phyloP scores from a whole-genome alignment of 2,888 invertebrate species.

The Atherix ibis region DNA sequence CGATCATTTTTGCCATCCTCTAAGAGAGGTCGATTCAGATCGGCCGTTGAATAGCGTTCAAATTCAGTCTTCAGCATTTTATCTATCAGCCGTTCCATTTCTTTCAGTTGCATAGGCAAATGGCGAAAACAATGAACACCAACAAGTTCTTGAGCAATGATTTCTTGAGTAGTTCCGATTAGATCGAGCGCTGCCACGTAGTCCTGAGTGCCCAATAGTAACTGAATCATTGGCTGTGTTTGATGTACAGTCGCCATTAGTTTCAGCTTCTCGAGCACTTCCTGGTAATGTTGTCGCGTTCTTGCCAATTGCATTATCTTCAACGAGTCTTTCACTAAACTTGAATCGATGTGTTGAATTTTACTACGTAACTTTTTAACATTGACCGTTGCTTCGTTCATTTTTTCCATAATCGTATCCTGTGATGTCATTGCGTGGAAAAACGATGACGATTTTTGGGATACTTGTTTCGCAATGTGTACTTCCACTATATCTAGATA shows the following conservation, averaged over 20 bases:
- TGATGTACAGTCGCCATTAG: slow-evolving; percentile 92
- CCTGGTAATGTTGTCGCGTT: slow-evolving; percentile 45
- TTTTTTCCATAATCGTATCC: slow-evolving; percentile 90
- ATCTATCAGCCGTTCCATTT: slow-evolving; percentile 90
- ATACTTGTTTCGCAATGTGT: slow-evolving; percentile 76
- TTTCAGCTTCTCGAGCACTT: slow-evolving; percentile 60
- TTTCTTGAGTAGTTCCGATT: slow-evolving; percentile 91
- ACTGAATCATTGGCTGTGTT: slow-evolving; percentile 93
- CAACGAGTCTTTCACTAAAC: slow-evolving; percentile 64
- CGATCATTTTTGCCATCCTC: slow-evolving; percentile 34
- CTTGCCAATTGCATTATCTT: slow-evolving; percentile 56
- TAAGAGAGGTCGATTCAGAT: slow-evolving; percentile 67
- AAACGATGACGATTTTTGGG: slow-evolving; percentile 90
- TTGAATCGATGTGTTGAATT: slow-evolving; percentile 60
- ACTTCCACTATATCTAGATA: slow-evolving; percentile 92
- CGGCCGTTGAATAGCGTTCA: slow-evolving; percentile 75
- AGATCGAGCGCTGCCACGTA: slow-evolving; percentile 95
- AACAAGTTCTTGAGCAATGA: slow-evolving; percentile 73
- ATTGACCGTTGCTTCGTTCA: slow-evolving; percentile 65
- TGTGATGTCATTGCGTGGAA: slow-evolving; percentile 98
- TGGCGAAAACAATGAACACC: slow-evolving; percentile 93
- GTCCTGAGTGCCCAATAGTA: slow-evolving; percentile 85
- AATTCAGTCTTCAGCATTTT: slow-evolving; percentile 95
- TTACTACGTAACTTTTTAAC: slow-evolving; percentile 58
- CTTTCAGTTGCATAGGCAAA: slow-evolving; percentile 84